These are phyloP conservation scores for human DNA, from an alignment of 2,113 vertebrate species.

Conservation along the genomic window DNA sequence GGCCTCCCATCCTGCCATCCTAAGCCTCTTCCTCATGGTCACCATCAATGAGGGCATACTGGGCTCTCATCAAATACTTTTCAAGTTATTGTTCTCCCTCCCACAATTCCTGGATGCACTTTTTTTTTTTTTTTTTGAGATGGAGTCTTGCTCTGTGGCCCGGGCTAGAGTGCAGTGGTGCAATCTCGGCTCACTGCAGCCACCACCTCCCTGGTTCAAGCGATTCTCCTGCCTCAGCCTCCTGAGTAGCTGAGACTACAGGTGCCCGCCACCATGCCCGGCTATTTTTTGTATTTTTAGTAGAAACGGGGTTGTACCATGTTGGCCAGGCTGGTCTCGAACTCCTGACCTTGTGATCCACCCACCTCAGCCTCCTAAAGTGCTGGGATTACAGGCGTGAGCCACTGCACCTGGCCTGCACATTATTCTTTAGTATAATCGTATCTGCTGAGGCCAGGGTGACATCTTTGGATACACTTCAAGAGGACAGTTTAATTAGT, in stretches of 20 bases:
- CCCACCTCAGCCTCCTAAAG: too few species aligned
- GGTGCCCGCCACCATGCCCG: fast-evolving
- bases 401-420: fast-evolving
- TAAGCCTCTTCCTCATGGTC: background rate
- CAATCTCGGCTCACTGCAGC: too few species aligned
- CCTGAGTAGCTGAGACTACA: too few species aligned
- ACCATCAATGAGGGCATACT: fast-evolving
- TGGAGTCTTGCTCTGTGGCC: too few species aligned
- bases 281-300: too few species aligned
- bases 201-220: too few species aligned
- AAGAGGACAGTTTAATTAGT: background rate
- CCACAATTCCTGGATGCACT: background rate
- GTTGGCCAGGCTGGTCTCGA: too few species aligned
- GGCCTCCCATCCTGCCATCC: fast-evolving
- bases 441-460: background rate
- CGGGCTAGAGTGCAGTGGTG: too few species aligned
- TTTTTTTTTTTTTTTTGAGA: background rate
- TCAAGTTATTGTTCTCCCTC: background rate
- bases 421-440: background rate
- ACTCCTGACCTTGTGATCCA: too few species aligned
- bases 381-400: too few species aligned
- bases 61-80: background rate
- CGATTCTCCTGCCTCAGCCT: too few species aligned
- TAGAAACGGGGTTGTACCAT: too few species aligned
- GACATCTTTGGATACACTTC: background rate